Evolutionary conservation across 2,113 vertebrate genomes (phyloP).

Genomic region (Bungarus multicinctus): DNA sequence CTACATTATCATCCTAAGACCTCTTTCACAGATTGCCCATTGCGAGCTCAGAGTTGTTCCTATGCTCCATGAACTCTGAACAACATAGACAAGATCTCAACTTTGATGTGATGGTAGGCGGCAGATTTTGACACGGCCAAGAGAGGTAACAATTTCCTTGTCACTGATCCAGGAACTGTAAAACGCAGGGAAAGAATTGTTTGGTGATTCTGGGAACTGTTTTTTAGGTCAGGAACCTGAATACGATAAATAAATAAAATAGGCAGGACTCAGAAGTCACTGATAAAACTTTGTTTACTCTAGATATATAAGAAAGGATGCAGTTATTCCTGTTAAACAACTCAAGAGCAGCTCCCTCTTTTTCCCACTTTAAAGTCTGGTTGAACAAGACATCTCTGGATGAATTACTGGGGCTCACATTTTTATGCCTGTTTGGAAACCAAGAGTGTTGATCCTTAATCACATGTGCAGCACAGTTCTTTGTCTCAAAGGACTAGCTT

Average conservation of each 20-base stretch:
- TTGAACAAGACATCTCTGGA: neutral
- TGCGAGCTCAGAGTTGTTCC: neutral
- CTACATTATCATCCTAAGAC: neutral
- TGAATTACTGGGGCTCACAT: neutral
- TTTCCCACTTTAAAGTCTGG: neutral
- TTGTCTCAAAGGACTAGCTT: neutral
- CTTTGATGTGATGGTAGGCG: neutral
- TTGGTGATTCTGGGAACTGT: neutral
- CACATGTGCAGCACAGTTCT: neutral
- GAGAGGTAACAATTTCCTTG: neutral
- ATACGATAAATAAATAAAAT: no score
- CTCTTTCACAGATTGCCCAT: neutral
- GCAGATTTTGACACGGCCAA: neutral
- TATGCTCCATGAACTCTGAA: neutral
- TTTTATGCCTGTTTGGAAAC: neutral
- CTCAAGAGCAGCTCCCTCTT: neutral
- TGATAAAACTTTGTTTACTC: neutral
- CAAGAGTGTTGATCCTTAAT: neutral
- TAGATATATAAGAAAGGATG: neutral
- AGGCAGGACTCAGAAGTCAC: neutral
- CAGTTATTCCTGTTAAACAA: neutral
- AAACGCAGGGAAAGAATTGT: neutral
- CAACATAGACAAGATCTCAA: neutral
- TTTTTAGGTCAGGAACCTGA: neutral
- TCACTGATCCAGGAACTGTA: neutral